Evolutionary conservation across 1,140 invertebrate genomes (phyloP).

Genomic region (Zaprionus tsacasi): DNA sequence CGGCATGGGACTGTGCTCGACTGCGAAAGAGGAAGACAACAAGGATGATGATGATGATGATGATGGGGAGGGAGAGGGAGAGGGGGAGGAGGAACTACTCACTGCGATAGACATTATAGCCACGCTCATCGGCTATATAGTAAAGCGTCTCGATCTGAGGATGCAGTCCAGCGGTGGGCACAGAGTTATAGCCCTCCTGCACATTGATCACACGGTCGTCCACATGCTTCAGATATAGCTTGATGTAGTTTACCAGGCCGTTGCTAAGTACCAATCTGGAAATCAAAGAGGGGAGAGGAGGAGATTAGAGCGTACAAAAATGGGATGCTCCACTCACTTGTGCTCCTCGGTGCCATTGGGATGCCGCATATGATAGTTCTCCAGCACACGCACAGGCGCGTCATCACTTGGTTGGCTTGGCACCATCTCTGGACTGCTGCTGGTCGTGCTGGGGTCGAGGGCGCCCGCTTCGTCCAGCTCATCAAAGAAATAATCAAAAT

Average conservation of each 20-base stretch:
- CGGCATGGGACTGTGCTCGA: constrained; percentile 39
- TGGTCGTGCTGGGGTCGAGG: neutral
- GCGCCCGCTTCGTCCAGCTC: constrained; percentile 32
- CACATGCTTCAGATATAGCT: constrained; percentile 53
- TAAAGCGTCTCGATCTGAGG: constrained; percentile 63
- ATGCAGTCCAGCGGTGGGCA: constrained; percentile 49
- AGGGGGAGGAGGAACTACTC: constrained; percentile 31
- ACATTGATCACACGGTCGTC: constrained; percentile 56
- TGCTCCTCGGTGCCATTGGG: constrained; percentile 72
- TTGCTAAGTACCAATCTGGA: constrained; percentile 73
- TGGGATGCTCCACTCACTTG: constrained; percentile 49
- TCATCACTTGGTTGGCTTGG: constrained; percentile 1
- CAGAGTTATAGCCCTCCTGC: constrained; percentile 72
- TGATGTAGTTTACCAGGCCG: constrained; percentile 70
- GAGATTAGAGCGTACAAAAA: neutral
- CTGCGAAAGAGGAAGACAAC: constrained; percentile 29
- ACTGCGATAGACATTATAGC: constrained; percentile 71
- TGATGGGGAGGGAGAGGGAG: neutral
- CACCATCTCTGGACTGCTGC: no score
- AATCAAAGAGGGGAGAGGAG: neutral
- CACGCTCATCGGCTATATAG: constrained; percentile 72
- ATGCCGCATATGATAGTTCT: constrained; percentile 67
- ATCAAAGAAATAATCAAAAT: constrained; percentile 78
- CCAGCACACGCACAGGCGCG: constrained; percentile 55
- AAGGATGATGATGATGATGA: constrained; percentile 13